phyloP scores from a whole-genome alignment of 2,113 vertebrate genomes.

The Felis chaus region DNA sequence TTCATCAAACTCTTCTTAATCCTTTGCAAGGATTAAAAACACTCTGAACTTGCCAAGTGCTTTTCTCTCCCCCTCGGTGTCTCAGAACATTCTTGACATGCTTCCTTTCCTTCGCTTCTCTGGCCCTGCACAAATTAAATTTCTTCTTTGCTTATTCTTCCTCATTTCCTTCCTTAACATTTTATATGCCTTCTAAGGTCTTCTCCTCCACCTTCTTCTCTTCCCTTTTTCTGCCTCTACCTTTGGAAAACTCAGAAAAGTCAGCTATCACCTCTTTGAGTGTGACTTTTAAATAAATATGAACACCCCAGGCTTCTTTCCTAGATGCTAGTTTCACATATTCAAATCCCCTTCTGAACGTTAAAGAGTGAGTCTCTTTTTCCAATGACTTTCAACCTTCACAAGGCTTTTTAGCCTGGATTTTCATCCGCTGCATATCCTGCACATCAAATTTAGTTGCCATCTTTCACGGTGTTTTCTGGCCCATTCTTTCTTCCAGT shows the following conservation, averaged over 20 bases:
- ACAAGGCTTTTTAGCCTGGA: neutral
- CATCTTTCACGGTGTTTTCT: neutral
- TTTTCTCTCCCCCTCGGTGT: neutral
- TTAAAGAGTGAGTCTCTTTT: neutral
- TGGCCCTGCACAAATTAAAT: neutral
- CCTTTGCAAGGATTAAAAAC: neutral
- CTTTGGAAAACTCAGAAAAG: conserved; percentile 23
- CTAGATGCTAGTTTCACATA: neutral
- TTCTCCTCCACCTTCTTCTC: neutral
- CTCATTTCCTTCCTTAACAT: neutral
- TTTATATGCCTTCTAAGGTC: neutral
- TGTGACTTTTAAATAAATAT: conserved; percentile 13
- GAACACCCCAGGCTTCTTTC: neutral
- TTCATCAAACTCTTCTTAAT: neutral
- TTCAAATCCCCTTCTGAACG: neutral
- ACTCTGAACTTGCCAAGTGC: neutral
- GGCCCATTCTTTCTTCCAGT: neutral
- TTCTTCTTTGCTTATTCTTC: neutral
- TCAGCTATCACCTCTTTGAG: neutral
- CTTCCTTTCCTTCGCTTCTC: neutral
- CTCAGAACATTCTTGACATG: neutral
- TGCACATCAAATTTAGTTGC: neutral
- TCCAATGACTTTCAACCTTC: neutral
- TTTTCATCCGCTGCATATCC: neutral
- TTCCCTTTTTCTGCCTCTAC: neutral